Evolutionary conservation across 2,113 vertebrate species (phyloP).

Genomic region (Laticauda laticaudata): DNA sequence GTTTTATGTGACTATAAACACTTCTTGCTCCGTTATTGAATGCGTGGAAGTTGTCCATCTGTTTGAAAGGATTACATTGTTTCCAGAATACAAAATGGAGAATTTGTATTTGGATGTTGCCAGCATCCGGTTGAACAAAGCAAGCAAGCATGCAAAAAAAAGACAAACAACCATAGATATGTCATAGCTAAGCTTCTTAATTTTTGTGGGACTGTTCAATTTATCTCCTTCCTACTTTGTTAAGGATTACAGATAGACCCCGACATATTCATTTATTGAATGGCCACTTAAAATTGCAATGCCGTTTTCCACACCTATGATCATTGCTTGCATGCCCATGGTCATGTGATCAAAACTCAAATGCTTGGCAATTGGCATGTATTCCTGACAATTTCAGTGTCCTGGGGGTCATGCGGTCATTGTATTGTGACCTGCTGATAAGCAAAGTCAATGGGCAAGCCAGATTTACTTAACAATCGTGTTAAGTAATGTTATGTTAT

Average conservation of each 20-base stretch:
- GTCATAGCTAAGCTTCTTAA: background rate
- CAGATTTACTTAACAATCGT: no score
- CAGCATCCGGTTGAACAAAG: background rate
- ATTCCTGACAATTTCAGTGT: background rate
- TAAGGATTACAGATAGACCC: background rate
- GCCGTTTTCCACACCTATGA: background rate
- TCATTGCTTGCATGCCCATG: no score
- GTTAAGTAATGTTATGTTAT: background rate
- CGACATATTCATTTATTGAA: background rate
- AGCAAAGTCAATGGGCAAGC: background rate
- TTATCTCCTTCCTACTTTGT: background rate
- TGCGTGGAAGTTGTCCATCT: background rate
- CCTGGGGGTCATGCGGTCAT: background rate
- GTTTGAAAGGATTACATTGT: background rate
- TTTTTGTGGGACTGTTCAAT: background rate
- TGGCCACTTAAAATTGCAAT: background rate
- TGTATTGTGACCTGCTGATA: background rate
- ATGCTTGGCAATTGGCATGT: background rate
- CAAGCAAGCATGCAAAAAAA: background rate
- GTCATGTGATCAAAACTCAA: background rate
- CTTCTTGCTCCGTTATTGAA: background rate
- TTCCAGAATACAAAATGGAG: background rate
- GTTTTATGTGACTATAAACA: background rate
- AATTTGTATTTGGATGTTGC: background rate
- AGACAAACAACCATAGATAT: background rate